Conservation (phyloP, 2,113 vertebrate species). For the Lagopus leucura region DNA sequence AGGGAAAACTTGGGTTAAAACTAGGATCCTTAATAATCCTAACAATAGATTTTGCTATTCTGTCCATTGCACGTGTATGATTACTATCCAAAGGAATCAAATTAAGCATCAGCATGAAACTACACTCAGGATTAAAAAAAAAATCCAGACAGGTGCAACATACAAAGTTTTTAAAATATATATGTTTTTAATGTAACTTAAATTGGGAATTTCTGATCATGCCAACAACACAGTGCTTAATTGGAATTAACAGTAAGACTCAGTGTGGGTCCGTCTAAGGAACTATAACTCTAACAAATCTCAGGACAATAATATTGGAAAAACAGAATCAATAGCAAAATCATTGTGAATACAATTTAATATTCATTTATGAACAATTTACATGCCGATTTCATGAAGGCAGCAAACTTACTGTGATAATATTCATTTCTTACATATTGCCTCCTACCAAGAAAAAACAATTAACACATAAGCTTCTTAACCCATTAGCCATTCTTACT, state of each 20-base stretch:
- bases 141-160: not conserved
- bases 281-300: conserved; percentile 4
- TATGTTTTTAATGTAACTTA: not conserved
- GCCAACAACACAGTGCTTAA: not conserved
- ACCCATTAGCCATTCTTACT: conserved; percentile 19
- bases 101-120: conserved; percentile 25
- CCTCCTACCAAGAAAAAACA: conserved; percentile 18
- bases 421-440: conserved; percentile 7
- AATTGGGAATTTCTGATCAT: conserved; percentile 4
- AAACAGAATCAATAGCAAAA: conserved; percentile 33
- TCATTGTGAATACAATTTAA: not conserved
- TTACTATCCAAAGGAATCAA: not conserved
- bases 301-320: not conserved
- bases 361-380: conserved; percentile 16
- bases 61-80: not conserved
- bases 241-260: not conserved
- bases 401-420: conserved; percentile 27
- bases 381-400: not conserved
- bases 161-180: conserved; percentile 32
- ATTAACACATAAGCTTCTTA: conserved; percentile 30
- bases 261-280: not conserved
- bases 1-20: conserved; percentile 61
- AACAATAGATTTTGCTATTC: not conserved
- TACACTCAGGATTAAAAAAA: not conserved
- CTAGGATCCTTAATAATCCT: conserved; percentile 15